Conservation (phyloP, 2,113 vertebrate genomes). For the Scopus umbretta region DNA sequence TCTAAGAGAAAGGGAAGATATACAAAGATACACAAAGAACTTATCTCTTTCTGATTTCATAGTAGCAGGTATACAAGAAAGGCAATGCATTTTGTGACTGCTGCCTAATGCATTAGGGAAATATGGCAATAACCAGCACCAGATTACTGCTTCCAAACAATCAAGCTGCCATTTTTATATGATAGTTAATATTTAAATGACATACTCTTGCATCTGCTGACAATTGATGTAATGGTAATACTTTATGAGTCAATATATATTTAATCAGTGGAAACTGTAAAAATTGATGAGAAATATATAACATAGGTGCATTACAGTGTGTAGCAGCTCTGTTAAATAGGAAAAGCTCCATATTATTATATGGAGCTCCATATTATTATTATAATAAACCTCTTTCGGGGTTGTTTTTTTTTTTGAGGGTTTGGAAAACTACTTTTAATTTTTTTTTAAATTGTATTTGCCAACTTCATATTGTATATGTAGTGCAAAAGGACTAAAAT, state of each 20-base stretch:
- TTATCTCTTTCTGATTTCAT: neutral
- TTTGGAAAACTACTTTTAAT: neutral
- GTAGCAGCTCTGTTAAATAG: slow-evolving; percentile 47
- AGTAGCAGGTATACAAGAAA: slow-evolving; percentile 26
- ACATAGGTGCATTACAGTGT: slow-evolving; percentile 53
- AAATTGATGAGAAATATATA: slow-evolving; percentile 86
- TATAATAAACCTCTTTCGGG: neutral
- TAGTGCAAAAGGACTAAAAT: slow-evolving; percentile 17
- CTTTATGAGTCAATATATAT: slow-evolving; percentile 95
- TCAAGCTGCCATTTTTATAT: slow-evolving; percentile 94
- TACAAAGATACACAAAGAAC: slow-evolving; percentile 48
- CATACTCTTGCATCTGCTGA: slow-evolving; percentile 83
- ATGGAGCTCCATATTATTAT: neutral
- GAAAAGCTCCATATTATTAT: slow-evolving; percentile 16
- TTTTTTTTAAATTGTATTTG: neutral
- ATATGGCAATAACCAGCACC: slow-evolving; percentile 65
- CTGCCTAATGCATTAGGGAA: slow-evolving; percentile 67
- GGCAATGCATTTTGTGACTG: slow-evolving; percentile 43
- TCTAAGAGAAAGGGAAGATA: neutral
- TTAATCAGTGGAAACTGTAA: slow-evolving; percentile 88
- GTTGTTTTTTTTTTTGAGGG: neutral
- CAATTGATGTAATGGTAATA: slow-evolving; percentile 86
- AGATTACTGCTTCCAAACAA: slow-evolving; percentile 85
- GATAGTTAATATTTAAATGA: slow-evolving; percentile 92
- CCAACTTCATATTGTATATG: neutral